Conservation (phyloP, 2,888 invertebrate species). For the Coelopa pilipes region DNA sequence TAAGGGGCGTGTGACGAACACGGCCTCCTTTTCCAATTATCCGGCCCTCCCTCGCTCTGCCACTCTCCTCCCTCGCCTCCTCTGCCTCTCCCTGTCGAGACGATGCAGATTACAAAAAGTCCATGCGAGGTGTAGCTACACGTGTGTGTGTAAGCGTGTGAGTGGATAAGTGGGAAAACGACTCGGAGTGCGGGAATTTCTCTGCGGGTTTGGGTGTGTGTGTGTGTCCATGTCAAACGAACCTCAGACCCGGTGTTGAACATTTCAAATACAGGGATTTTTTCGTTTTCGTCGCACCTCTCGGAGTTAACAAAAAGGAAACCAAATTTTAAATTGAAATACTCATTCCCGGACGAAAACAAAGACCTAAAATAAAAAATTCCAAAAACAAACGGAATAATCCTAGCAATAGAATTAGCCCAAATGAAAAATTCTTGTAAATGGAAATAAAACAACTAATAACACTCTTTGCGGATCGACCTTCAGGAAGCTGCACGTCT, state of each 20-base stretch:
- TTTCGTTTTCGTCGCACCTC: neutral
- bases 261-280: no score
- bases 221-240: neutral
- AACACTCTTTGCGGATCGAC: no score
- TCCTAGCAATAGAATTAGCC: neutral
- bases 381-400: neutral
- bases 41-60: neutral
- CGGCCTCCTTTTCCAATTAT: constrained; percentile 23
- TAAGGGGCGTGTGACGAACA: constrained; percentile 34
- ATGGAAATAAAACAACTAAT: no score
- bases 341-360: neutral
- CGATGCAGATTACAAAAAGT: no score
- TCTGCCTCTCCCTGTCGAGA: no score
- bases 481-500: no score
- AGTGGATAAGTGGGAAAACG: neutral
- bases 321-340: neutral
- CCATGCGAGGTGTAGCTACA: neutral
- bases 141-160: neutral
- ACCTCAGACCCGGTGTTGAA: no score
- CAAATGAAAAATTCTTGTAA: neutral
- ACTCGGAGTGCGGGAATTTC: neutral
- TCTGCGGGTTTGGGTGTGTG: neutral
- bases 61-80: no score
- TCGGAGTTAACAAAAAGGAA: neutral
- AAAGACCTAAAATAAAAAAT: neutral